Evolutionary conservation across 2,113 vertebrate species (phyloP).

Genomic region (Melanotaenia duboulayi): DNA sequence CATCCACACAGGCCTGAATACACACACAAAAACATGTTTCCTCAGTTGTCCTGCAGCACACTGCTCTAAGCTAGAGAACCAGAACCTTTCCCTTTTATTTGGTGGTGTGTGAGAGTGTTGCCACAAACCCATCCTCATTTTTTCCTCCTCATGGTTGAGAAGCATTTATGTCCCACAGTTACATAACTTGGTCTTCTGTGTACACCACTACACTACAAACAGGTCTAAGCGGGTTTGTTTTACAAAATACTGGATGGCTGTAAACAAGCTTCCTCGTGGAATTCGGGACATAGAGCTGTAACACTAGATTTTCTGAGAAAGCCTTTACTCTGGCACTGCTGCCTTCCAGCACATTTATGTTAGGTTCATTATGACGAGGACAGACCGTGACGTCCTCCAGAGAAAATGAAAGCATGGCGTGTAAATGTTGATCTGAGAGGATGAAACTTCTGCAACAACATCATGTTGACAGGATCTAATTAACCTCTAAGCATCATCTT

Average conservation of each 20-base stretch:
- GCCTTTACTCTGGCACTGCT: background rate
- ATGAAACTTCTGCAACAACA: constrained; percentile 18
- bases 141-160: constrained; percentile 17
- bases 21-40: no score
- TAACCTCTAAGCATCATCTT: constrained; percentile 54
- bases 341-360: no score
- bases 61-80: no score
- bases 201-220: constrained; percentile 12
- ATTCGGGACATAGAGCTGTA: constrained; percentile 10
- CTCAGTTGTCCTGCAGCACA: no score
- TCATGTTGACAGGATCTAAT: constrained; percentile 56
- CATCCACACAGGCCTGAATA: no score
- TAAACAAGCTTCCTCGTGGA: background rate
- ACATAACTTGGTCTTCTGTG: constrained; percentile 35
- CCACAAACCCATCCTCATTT: constrained; percentile 18
- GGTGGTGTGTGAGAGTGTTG: background rate
- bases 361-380: constrained; percentile 19
- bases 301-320: background rate
- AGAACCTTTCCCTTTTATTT: background rate
- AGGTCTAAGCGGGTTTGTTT: constrained; percentile 52
- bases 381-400: constrained; percentile 14
- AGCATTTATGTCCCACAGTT: constrained; percentile 18
- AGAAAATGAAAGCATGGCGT: constrained; percentile 21
- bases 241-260: constrained; percentile 39
- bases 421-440: constrained; percentile 28